Conservation (phyloP, 2,888 invertebrate species). For the Leistus spinibarbis region DNA sequence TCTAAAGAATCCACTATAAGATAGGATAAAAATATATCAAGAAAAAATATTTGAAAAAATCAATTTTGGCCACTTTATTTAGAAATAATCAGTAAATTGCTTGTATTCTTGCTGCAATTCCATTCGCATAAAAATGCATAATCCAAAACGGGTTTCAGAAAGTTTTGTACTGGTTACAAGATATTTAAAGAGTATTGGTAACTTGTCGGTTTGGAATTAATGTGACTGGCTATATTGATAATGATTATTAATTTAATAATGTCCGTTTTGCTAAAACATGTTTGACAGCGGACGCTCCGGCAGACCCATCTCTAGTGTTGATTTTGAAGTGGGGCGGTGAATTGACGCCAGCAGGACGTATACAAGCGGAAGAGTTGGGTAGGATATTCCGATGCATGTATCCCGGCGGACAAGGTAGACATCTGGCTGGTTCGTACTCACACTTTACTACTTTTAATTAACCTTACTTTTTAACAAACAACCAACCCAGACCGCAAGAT, state of each 20-base stretch:
- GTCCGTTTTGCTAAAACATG: conserved; percentile 23
- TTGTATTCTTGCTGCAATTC: too few relatives aligned
- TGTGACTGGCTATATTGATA: neutral
- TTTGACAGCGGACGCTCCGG: conserved; percentile 73
- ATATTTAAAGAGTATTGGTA: neutral
- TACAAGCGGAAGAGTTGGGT: conserved; percentile 97
- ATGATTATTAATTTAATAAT: neutral
- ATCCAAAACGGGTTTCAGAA: too few relatives aligned
- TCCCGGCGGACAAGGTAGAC: conserved; percentile 94
- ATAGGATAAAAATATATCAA: too few relatives aligned
- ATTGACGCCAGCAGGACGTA: conserved; percentile 95
- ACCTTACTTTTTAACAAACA: conserved; percentile 25
- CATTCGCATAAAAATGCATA: too few relatives aligned
- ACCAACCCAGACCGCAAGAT: neutral
- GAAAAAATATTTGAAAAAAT: too few relatives aligned
- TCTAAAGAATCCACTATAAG: too few relatives aligned
- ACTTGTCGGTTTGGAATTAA: neutral
- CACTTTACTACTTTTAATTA: conserved; percentile 52
- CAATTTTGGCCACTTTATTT: too few relatives aligned
- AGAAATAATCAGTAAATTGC: too few relatives aligned
- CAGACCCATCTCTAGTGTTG: conserved; percentile 92
- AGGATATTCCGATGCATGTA: conserved; percentile 99
- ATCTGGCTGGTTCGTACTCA: conserved; percentile 71
- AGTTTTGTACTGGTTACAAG: neutral
- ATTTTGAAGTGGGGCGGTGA: conserved; percentile 99